Conservation (phyloP, 2,113 vertebrate genomes). For the Sander lucioperca region DNA sequence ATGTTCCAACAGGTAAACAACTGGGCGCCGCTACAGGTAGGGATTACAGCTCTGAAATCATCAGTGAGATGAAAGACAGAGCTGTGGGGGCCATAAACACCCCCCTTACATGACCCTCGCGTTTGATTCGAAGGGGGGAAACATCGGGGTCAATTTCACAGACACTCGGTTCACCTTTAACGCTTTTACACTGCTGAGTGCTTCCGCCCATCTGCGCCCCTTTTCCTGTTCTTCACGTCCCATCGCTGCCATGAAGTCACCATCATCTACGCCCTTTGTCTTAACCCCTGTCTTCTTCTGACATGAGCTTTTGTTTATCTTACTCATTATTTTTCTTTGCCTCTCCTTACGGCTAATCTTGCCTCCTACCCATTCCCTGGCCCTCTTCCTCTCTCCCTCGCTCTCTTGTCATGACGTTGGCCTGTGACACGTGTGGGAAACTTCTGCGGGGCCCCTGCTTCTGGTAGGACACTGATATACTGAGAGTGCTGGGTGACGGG, state of each 20-base stretch:
- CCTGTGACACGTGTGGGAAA: constrained; percentile 81
- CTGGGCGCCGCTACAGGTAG: constrained; percentile 30
- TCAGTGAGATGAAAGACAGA: constrained; percentile 41
- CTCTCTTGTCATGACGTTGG: constrained; percentile 74
- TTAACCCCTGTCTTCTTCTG: neutral
- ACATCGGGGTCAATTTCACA: constrained; percentile 66
- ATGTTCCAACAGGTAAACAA: constrained; percentile 66
- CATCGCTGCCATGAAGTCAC: constrained; percentile 10
- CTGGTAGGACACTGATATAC: constrained; percentile 79
- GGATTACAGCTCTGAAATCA: constrained; percentile 12
- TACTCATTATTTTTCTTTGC: constrained; percentile 42
- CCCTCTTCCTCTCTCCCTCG: constrained; percentile 40
- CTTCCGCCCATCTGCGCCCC: constrained; percentile 75
- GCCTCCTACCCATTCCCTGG: constrained; percentile 37
- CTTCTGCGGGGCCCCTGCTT: constrained; percentile 73
- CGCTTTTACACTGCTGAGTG: constrained; percentile 60
- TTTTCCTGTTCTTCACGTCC: constrained; percentile 64
- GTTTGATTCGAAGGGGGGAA: constrained; percentile 38
- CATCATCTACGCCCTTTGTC: constrained; percentile 17
- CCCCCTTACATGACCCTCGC: constrained; percentile 47
- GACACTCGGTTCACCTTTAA: constrained; percentile 65
- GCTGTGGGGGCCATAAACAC: constrained; percentile 26
- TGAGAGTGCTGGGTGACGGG: constrained; percentile 77
- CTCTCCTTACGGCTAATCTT: constrained; percentile 54
- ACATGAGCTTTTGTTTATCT: constrained; percentile 34